A percentile compares a stretch with the other conserved stretches of the same genome.
phyloP scores from a whole-genome alignment of 2,797 vertebrate species.

The Kryptopterus vitreolus region DNA sequence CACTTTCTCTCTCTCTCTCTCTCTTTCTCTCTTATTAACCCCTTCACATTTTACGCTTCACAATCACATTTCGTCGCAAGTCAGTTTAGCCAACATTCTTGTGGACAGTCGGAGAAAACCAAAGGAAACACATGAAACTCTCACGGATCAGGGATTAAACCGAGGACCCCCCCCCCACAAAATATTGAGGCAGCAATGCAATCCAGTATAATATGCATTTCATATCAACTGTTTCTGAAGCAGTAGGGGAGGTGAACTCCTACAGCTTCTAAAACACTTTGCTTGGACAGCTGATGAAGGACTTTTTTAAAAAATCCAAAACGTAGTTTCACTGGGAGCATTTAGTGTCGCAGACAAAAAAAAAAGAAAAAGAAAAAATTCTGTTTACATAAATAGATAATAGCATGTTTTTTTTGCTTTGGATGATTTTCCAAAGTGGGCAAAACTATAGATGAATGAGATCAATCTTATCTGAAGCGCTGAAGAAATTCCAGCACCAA shows the following conservation, averaged over 20 bases:
- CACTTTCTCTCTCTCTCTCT: too few relatives aligned
- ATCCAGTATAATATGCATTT: neutral
- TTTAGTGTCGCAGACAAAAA: neutral
- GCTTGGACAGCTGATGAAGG: neutral
- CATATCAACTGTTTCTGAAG: conserved; percentile 1
- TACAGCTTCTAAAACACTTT: neutral
- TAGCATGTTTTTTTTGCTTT: neutral
- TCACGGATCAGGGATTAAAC: neutral
- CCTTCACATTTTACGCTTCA: too few relatives aligned
- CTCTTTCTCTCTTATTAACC: too few relatives aligned
- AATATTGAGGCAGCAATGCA: neutral
- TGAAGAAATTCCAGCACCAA: neutral
- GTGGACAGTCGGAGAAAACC: neutral
- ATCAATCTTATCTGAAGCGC: neutral
- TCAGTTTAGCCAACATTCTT: neutral
- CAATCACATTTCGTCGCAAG: too few relatives aligned
- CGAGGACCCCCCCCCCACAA: too few relatives aligned
- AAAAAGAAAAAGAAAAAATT: too few relatives aligned
- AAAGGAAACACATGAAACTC: neutral
- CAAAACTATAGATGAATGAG: neutral
- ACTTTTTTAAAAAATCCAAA: neutral
- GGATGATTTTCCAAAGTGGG: neutral
- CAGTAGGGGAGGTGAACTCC: neutral
- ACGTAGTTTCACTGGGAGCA: neutral
- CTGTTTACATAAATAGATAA: neutral